Base-by-base conservation (phyloP, 2,888 invertebrate species). In the Exephanes ischioxanthus region DNA sequence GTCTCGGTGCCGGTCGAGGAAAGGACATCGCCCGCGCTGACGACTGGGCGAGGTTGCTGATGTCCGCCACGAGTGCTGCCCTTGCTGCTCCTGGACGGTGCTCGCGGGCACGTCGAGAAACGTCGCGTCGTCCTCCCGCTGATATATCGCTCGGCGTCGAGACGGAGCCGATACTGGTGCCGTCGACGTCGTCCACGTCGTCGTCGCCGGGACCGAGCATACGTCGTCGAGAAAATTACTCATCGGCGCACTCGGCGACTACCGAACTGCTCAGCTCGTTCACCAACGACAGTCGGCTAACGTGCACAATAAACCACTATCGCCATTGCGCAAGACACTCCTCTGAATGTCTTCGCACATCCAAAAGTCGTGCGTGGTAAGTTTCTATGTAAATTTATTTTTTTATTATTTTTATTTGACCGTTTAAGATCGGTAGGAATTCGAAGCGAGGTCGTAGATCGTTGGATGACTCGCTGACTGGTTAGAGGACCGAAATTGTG, bases 291-390 rank as follows among this genome's bases (percentile, higher is more conserved):
- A 89, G 87, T 84, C 87, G 87, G 89, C 88, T 89, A 90, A 88
- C 88, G 84, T 89, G 89, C 89, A 90, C 89, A 89, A 89, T 89
- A 88, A 90, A 89, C 89, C 89, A 90, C 88, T 89, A 89, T 90
- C 89, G 89, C 88, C 89, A 89, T 90, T 91, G 91, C 91, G 87
- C 88, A 89, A 90, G 92, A 91, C 89, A 91, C 90, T 88, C 87
- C 92, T 93, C 92, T 92, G 93, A 94, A 94, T 93, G 93, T 94
- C 93, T 93, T 93, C 93, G 89, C 93, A 92, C 92, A 92, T 93
- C 91, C 93, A 92, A 91, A 93, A 93, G 91, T 91, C 91, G 93
- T 93, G 93, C 91, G 91, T 92, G 93, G 93, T 92, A 90, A 93
- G 92, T 84, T 83, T 83, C 68, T 58, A 83, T 82, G 78, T 84